Evolutionary conservation across 2,888 invertebrate genomes (phyloP).

Genomic region (Trichopria drosophilae): DNA sequence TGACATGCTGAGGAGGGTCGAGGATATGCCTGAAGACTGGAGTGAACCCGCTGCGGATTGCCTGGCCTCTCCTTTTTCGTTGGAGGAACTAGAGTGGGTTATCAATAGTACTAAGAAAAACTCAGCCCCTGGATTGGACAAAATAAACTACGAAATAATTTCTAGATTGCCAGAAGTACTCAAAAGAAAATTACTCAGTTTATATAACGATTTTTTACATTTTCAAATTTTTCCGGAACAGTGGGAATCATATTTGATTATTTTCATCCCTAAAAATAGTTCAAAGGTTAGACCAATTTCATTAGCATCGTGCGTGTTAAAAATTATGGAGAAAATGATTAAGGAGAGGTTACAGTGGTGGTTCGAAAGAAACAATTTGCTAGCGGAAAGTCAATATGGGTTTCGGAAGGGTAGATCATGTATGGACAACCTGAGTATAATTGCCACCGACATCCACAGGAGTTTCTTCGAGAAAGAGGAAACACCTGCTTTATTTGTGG

Average conservation of each 20-base stretch:
- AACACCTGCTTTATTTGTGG: slow-evolving; percentile 13
- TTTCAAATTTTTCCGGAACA: too few species aligned
- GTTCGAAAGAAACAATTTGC: slow-evolving; percentile 12
- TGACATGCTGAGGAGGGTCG: background rate
- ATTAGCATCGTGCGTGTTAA: slow-evolving; percentile 25
- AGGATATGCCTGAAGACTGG: too few species aligned
- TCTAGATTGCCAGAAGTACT: slow-evolving; percentile 15
- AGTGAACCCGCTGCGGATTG: too few species aligned
- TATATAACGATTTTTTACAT: slow-evolving; percentile 19
- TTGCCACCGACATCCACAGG: slow-evolving; percentile 15
- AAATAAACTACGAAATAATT: slow-evolving; percentile 16
- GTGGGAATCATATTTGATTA: slow-evolving; percentile 18
- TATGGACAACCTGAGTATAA: slow-evolving; percentile 18
- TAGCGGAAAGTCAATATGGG: slow-evolving; percentile 20
- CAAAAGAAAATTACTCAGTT: slow-evolving; percentile 7
- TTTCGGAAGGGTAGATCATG: slow-evolving; percentile 25
- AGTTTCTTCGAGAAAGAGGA: slow-evolving; percentile 14
- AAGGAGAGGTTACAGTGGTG: slow-evolving; percentile 18
- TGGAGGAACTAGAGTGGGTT: slow-evolving; percentile 11
- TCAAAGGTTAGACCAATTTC: slow-evolving; percentile 28
- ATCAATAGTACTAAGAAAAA: slow-evolving; percentile 8
- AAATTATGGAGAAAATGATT: slow-evolving; percentile 26
- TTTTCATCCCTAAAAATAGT: slow-evolving; percentile 28
- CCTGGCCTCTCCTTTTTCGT: too few species aligned
- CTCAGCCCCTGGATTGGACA: slow-evolving; percentile 20